Percentiles rank a stretch among this genome's conserved stretches.
These are phyloP conservation scores for Lithophane socia DNA, from an alignment of 2,888 invertebrate species.

Conservation along the genomic window DNA sequence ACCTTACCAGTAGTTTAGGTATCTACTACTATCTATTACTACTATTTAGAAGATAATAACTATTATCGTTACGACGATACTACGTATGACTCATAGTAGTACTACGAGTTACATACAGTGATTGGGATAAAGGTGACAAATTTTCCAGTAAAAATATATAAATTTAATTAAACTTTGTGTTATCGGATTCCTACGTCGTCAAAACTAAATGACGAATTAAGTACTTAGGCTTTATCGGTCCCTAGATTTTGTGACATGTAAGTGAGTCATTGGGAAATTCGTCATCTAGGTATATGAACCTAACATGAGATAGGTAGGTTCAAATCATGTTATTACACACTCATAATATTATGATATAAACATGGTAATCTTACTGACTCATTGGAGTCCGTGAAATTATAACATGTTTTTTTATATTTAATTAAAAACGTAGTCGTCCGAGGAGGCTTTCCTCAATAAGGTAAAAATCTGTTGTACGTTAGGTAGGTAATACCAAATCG, in stretches of 20 bases:
- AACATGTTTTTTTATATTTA: background rate
- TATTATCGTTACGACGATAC: background rate
- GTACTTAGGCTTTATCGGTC: slow-evolving; percentile 18
- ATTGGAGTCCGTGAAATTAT: background rate
- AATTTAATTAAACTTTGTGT: slow-evolving; percentile 19
- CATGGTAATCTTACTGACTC: no score
- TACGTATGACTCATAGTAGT: background rate
- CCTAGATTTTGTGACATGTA: background rate
- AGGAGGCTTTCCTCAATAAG: background rate
- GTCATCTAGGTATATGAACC: background rate
- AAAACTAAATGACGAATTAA: slow-evolving; percentile 15
- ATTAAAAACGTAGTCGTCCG: background rate
- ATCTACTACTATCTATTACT: background rate
- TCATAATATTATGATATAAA: background rate
- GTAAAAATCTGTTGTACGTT: background rate
- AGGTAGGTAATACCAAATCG: no score
- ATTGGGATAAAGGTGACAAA: background rate
- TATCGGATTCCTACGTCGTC: background rate
- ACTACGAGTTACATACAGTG: background rate
- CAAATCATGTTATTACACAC: background rate
- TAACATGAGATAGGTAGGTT: background rate
- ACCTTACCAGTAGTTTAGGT: background rate
- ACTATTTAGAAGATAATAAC: background rate
- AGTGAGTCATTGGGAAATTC: slow-evolving; percentile 21
- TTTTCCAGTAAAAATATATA: slow-evolving; percentile 1